A percentile compares a stretch with the other conserved stretches of the same genome.
Evolutionary conservation across 2,888 invertebrate genomes (phyloP).

Genomic region (Himalopsyche kuldschensis): DNA sequence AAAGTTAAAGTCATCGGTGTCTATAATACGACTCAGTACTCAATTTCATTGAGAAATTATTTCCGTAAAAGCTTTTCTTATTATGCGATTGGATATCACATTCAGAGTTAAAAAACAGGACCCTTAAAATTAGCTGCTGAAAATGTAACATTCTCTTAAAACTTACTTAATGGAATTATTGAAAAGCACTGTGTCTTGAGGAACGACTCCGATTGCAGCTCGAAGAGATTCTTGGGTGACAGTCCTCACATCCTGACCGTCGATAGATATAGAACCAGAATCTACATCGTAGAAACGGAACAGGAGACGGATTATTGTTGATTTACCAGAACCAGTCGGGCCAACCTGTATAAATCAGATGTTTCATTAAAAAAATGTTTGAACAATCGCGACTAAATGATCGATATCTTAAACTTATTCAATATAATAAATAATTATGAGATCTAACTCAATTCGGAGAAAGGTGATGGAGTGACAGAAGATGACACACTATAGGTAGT

Average conservation of each 20-base stretch:
- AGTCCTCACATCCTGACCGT: constrained; percentile 85
- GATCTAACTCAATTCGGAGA: no score
- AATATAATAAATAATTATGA: no score
- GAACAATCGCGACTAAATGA: no score
- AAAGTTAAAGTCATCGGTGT: not conserved
- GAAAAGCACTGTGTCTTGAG: constrained; percentile 95
- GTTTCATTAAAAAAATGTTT: not conserved
- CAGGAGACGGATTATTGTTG: constrained; percentile 90
- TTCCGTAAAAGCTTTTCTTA: not conserved
- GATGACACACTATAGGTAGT: no score
- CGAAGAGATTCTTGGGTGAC: constrained; percentile 85
- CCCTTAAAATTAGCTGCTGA: not conserved
- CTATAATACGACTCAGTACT: not conserved
- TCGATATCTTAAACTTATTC: no score
- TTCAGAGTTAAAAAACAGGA: no score
- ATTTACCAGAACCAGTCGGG: constrained; percentile 91
- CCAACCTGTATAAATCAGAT: constrained; percentile 65
- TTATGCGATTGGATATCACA: no score
- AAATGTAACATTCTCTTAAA: no score
- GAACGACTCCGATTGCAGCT: constrained; percentile 88
- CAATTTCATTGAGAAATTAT: not conserved
- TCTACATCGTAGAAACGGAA: constrained; percentile 97
- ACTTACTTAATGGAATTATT: constrained; percentile 83
- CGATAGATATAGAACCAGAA: constrained; percentile 82
- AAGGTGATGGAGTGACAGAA: no score